These are phyloP conservation scores for Agrilus planipennis DNA, from an alignment of 1,140 invertebrate species.

Conservation along the genomic window DNA sequence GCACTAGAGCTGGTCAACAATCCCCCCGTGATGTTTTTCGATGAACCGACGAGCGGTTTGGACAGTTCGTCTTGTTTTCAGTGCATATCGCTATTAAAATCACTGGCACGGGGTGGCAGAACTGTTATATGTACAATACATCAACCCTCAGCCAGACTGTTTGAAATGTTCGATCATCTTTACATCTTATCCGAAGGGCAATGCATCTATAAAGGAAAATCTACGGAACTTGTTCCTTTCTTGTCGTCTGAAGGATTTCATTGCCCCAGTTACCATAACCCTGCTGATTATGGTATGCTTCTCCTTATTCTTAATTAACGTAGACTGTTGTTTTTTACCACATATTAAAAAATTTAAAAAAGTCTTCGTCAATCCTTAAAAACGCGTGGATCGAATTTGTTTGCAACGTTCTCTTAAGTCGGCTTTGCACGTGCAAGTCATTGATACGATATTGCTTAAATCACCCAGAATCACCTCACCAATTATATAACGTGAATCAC, in stretches of 20 bases:
- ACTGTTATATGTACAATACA: conserved; percentile 96
- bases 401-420: too few species aligned
- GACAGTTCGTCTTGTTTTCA: conserved; percentile 89
- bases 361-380: too few species aligned
- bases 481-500: too few species aligned
- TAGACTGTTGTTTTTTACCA: too few species aligned
- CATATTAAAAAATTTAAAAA: too few species aligned
- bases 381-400: too few species aligned
- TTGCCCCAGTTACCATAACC: conserved; percentile 91
- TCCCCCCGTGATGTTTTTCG: conserved; percentile 94
- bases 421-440: too few species aligned
- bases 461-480: too few species aligned
- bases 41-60: conserved; percentile 92
- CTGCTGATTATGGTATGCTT: conserved; percentile 78
- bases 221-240: conserved; percentile 74
- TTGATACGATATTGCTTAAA: too few species aligned
- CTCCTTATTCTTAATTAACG: too few species aligned
- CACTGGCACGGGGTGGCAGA: conserved; percentile 63
- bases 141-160: conserved; percentile 88
- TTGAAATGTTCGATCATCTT: conserved; percentile 91
- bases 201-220: conserved; percentile 80
- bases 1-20: conserved; percentile 77
- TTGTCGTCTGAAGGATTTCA: conserved; percentile 67
- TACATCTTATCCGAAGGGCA: conserved; percentile 84
- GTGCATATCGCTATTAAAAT: conserved; percentile 73